Evolutionary conservation across 2,113 vertebrate species (phyloP).

Genomic region (Pachycephala philippinensis): DNA sequence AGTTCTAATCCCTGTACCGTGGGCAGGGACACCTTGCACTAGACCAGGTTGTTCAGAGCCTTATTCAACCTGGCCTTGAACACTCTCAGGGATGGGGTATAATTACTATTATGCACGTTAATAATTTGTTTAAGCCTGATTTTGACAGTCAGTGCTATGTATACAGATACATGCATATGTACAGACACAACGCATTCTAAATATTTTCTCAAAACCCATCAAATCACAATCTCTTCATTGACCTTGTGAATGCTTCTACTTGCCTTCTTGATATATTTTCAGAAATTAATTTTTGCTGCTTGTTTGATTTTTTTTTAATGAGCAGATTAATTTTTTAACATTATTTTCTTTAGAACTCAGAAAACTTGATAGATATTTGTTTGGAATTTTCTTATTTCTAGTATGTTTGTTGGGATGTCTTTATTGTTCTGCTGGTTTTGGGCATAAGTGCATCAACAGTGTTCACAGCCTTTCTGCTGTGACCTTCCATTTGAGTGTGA

Average conservation of each 20-base stretch:
- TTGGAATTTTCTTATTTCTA: background rate
- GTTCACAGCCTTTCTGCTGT: background rate
- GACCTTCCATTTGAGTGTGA: background rate
- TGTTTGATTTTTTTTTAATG: background rate
- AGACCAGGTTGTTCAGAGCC: background rate
- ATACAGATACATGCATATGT: background rate
- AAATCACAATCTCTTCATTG: background rate
- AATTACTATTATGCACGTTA: background rate
- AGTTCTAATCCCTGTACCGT: background rate
- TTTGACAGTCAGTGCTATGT: background rate
- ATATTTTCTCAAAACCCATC: background rate
- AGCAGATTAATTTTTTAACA: background rate
- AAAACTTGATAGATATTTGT: background rate
- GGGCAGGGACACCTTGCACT: background rate
- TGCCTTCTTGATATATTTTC: background rate
- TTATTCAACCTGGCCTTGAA: background rate
- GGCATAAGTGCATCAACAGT: background rate
- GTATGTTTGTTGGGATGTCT: background rate
- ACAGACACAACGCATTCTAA: background rate
- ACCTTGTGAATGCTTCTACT: background rate
- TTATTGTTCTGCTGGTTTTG: background rate
- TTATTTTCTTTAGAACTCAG: background rate
- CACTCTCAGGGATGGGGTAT: background rate
- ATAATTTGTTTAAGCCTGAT: background rate
- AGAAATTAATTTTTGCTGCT: background rate